Conservation (phyloP, 2,113 vertebrate species). For the Daphoenositta chrysoptera region DNA sequence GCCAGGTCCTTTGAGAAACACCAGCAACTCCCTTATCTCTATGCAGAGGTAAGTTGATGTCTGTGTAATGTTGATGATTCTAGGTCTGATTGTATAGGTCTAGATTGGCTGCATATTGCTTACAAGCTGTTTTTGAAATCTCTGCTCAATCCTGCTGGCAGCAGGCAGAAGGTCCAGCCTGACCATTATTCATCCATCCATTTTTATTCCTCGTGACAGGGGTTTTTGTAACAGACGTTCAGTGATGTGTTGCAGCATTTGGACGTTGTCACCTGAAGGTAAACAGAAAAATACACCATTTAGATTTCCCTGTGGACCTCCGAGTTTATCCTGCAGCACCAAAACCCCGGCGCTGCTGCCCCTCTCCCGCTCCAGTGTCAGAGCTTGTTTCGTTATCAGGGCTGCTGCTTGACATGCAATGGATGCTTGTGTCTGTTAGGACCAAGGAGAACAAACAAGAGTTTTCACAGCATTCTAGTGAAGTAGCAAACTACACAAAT, state of each 20-base stretch:
- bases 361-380: neutral
- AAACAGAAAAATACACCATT: constrained; percentile 48
- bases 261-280: constrained; percentile 49
- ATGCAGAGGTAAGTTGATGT: neutral
- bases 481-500: neutral
- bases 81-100: neutral
- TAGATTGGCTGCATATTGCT: neutral
- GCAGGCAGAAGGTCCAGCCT: constrained; percentile 37
- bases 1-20: neutral
- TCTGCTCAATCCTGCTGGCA: neutral
- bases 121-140: constrained; percentile 15
- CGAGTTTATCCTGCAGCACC: neutral
- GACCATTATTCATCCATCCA: neutral
- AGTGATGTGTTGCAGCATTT: constrained; percentile 38
- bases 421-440: constrained; percentile 16
- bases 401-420: neutral
- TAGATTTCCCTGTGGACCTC: constrained; percentile 49
- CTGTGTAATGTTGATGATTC: neutral
- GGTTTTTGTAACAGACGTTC: constrained; percentile 1
- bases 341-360: neutral
- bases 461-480: neutral
- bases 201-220: constrained; percentile 35
- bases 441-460: neutral
- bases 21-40: neutral
- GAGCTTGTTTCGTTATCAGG: constrained; percentile 3